Base-by-base conservation (phyloP, 2,888 invertebrate species). In the Cartodere bifasciata region DNA sequence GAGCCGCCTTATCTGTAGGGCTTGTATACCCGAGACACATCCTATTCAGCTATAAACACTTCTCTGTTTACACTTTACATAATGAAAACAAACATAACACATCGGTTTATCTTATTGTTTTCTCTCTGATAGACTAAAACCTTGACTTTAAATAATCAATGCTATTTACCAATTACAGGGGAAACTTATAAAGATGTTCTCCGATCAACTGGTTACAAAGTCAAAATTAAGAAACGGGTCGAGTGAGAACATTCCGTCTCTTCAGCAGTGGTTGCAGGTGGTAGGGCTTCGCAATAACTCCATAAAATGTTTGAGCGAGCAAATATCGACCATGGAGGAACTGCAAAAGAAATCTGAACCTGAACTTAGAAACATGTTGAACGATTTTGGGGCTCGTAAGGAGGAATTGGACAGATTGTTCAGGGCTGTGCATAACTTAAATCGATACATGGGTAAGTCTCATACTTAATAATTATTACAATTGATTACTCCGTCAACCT, bases 141-240 rank as follows among this genome's bases (percentile, higher is more conserved):
- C n/a, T n/a, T n/a, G n/a, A n/a, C n/a, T n/a, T n/a, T n/a, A n/a
- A 20, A 20, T 20, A 20, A 20, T 7, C n/a, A 20, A 20, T 20
- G 20, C 7, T 20, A 20, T 20, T 20, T 20, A 20, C 20, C 41
- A 38, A 46, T 53, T 68, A 16, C 66, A 90, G 87, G 86, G 86
- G 37, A 95, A 95, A 61, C 65, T 95, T 46, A 83, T 94, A 54
- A 87, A 88, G 62, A 73, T 90, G 57, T 92, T 92, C 62, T 87
- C 91, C 22, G 78, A 82, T 41, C 84, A 92, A 67, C 68, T 94
- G 50, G 75, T 88, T 43, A 83, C 82, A 40, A 91, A 90, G 62
- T 72, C 79, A 40, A 79, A 80, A 55, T 68, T 88, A 49, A 70
- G 74, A 38, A 78, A 75, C 50, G 65, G 71, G 9, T 41, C 39